Evolutionary conservation across 2,888 invertebrate species (phyloP), one percentile per base, ranked within the genome.

Genomic region (Nymphalis urticae): DNA sequence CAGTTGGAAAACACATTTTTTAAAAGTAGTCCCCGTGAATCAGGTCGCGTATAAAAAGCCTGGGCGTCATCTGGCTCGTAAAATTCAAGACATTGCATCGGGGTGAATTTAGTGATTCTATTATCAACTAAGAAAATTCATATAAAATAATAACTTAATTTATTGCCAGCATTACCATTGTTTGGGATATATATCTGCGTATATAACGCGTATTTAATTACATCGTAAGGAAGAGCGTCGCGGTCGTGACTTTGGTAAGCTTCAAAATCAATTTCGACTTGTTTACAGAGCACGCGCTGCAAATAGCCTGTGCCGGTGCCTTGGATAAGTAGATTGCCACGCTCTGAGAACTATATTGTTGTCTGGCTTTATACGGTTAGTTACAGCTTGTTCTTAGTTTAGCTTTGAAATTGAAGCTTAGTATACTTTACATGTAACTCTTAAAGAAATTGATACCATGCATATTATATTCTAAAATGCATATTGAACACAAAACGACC

Each of bases 221-320:
- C 54, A 62, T 64, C 62, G 59, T 62, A 54, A 32, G 36, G 58
- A 54, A 54, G 51, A 60, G 60, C 54, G 24, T n/a, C 50, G 21
- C 66, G 50, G 66, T 36, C 77, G 70, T 72, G 75, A 80, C 78
- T 81, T 81, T 83, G 81, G 84, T 84, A 85, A 85, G 87, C 87
- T 85, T 83, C 84, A 80, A 88, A 88, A 88, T 86, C 88, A 89
- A 88, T 89, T 88, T 85, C 78, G 78, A 82, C 79, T 83, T 87
- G 85, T 88, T 88, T 88, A 87, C 85, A 80, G 80, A 81, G 83
- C 76, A 83, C 80, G 79, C 79, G 75, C 76, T 78, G 76, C 80
- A 82, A 82, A 83, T 70, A 69, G 64, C 64, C 60, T 68, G 62
- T 53, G 62, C 62, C 62, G 62, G 27, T 58, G 48, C 48, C 24